phyloP scores from a whole-genome alignment of 1,140 invertebrate genomes.

The Neodiprion virginianus region DNA sequence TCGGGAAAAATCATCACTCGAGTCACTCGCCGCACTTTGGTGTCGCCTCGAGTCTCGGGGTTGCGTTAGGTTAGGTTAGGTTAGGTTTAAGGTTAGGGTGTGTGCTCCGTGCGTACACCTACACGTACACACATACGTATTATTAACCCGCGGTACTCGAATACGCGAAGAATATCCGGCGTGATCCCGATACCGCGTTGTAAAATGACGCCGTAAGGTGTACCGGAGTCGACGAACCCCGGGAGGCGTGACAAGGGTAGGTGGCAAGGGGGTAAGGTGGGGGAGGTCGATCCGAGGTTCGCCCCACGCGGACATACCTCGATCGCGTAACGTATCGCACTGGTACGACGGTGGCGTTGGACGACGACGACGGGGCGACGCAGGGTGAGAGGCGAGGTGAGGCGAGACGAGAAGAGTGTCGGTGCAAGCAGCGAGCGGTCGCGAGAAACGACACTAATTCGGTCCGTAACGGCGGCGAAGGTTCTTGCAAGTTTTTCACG shows the following conservation, averaged over 20 bases:
- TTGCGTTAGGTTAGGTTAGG: too few species aligned
- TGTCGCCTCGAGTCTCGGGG: too few species aligned
- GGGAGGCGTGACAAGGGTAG: not conserved
- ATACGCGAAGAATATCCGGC: too few species aligned
- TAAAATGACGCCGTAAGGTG: not conserved
- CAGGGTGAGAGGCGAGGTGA: constrained; percentile 28
- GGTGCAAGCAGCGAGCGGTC: constrained; percentile 12
- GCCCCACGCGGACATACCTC: not conserved
- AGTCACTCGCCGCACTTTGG: too few species aligned
- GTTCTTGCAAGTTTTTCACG: too few species aligned
- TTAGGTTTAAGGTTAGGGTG: too few species aligned
- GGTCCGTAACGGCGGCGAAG: too few species aligned
- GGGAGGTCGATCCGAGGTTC: not conserved
- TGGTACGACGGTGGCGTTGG: not conserved
- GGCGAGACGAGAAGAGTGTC: constrained; percentile 23
- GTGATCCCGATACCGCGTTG: too few species aligned
- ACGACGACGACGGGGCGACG: not conserved
- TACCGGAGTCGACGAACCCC: not conserved
- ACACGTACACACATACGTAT: too few species aligned
- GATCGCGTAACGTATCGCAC: not conserved
- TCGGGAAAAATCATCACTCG: too few species aligned
- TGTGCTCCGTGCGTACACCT: too few species aligned
- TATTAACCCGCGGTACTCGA: too few species aligned
- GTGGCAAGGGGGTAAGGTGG: not conserved
- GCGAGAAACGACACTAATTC: constrained; percentile 9